phyloP scores from a whole-genome alignment of 1,140 invertebrate genomes.

The Papilio polyxenes region DNA sequence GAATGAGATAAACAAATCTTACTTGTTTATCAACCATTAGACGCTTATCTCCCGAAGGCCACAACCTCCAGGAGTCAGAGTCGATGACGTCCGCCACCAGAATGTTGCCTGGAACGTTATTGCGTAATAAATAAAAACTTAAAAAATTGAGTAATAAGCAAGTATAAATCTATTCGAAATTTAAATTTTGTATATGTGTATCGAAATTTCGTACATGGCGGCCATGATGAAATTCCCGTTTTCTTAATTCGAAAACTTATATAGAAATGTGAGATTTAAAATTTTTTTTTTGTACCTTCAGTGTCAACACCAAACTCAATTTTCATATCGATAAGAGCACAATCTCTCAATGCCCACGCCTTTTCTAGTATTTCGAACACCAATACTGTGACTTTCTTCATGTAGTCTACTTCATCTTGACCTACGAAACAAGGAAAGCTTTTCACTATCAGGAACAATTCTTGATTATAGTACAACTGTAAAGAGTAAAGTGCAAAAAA shows the following conservation, averaged over 20 bases:
- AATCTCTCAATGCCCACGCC: constrained; percentile 93
- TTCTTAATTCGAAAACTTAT: no score
- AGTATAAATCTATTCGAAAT: no score
- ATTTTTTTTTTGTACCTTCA: constrained; percentile 82
- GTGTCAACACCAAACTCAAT: constrained; percentile 96
- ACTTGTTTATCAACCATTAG: constrained; percentile 99
- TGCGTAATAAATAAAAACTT: constrained; percentile 3
- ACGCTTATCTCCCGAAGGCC: constrained; percentile 97
- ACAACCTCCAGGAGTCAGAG: constrained; percentile 98
- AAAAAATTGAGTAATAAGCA: no score
- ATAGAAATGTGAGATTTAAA: no score
- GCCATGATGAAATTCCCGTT: no score
- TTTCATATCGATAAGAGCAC: constrained; percentile 98
- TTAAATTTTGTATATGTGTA: no score
- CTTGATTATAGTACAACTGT: no score
- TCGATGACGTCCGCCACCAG: constrained; percentile 98
- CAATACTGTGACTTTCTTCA: constrained; percentile 89
- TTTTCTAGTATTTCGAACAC: constrained; percentile 98
- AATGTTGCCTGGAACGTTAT: constrained; percentile 86
- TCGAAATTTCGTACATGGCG: no score
- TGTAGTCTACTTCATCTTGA: constrained; percentile 92
- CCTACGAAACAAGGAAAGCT: constrained; percentile 69
- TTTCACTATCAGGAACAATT: no score
- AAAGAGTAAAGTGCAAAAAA: neutral
- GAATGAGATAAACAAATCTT: constrained; percentile 42